phyloP scores from a whole-genome alignment of 2,888 invertebrate genomes.

The Dryococelus australis region DNA sequence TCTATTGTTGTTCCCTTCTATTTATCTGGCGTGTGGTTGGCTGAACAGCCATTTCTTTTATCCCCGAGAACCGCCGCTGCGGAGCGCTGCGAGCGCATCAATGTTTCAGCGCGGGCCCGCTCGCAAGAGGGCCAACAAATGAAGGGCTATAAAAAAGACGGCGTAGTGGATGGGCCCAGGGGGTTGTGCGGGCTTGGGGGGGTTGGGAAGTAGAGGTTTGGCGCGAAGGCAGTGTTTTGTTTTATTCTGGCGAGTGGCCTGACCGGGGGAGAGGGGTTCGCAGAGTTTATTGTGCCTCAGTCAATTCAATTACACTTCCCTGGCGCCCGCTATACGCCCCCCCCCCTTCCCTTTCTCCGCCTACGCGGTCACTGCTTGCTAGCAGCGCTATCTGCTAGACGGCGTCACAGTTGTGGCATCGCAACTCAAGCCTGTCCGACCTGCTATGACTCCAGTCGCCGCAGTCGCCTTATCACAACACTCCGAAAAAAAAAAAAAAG shows the following conservation, averaged over 20 bases:
- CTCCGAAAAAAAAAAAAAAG: too few relatives aligned
- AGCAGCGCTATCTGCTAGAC: too few relatives aligned
- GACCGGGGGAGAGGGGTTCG: not conserved
- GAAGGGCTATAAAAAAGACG: slow-evolving; percentile 44
- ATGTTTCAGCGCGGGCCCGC: slow-evolving; percentile 42
- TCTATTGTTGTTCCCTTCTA: slow-evolving; percentile 43
- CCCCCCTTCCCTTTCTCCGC: not conserved
- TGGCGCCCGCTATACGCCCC: not conserved
- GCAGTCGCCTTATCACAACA: too few relatives aligned
- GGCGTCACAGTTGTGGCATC: too few relatives aligned
- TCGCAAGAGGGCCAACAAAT: slow-evolving; percentile 40
- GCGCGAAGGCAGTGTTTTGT: slow-evolving; percentile 13
- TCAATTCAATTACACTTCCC: slow-evolving; percentile 17
- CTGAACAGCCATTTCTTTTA: slow-evolving; percentile 45
- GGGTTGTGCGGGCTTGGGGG: not conserved
- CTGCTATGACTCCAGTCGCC: too few relatives aligned
- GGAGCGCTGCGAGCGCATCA: slow-evolving; percentile 41
- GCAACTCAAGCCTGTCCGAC: too few relatives aligned
- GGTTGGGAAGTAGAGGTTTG: not conserved
- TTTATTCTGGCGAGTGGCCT: slow-evolving; percentile 17
- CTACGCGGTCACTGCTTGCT: too few relatives aligned
- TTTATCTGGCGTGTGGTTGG: slow-evolving; percentile 44
- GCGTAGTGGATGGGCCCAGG: slow-evolving; percentile 26
- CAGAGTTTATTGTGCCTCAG: slow-evolving; percentile 25
- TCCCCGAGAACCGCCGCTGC: slow-evolving; percentile 32